Evolutionary conservation across 23 tunicate species (phyloP).

Genomic region (Diplosoma virens): DNA sequence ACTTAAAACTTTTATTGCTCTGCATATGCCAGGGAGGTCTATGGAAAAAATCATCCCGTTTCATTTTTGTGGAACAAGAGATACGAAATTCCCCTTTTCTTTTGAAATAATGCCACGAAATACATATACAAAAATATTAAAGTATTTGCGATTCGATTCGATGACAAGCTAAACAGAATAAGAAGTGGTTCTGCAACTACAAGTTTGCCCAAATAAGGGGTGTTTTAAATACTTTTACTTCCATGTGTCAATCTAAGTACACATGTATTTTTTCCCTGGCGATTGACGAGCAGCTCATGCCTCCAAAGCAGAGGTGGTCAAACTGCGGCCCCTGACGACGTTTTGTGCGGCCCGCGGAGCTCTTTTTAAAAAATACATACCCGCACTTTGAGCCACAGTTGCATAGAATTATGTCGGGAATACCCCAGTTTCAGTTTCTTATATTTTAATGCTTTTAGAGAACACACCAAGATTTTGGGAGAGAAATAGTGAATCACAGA

Average conservation of each 20-base stretch:
- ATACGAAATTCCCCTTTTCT: slow-evolving; percentile 1
- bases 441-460: too few relatives aligned
- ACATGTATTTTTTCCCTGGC: neutral
- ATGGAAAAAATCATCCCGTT: slow-evolving; percentile 12
- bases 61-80: too few relatives aligned
- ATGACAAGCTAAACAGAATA: neutral
- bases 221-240: too few relatives aligned
- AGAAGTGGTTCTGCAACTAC: neutral
- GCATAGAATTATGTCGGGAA: too few relatives aligned
- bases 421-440: too few relatives aligned
- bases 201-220: neutral
- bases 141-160: neutral
- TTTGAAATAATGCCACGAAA: slow-evolving; percentile 4
- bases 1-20: neutral
- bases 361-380: too few relatives aligned
- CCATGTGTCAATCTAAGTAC: too few relatives aligned
- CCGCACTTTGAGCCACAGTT: too few relatives aligned
- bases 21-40: neutral
- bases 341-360: too few relatives aligned
- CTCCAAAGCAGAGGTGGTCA: neutral
- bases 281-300: neutral
- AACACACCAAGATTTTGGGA: too few relatives aligned
- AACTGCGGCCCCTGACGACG: too few relatives aligned
- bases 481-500: too few relatives aligned
- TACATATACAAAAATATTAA: slow-evolving; percentile 1